These are phyloP conservation scores for Sturnira hondurensis DNA, from an alignment of 2,113 vertebrate species.

Conservation along the genomic window DNA sequence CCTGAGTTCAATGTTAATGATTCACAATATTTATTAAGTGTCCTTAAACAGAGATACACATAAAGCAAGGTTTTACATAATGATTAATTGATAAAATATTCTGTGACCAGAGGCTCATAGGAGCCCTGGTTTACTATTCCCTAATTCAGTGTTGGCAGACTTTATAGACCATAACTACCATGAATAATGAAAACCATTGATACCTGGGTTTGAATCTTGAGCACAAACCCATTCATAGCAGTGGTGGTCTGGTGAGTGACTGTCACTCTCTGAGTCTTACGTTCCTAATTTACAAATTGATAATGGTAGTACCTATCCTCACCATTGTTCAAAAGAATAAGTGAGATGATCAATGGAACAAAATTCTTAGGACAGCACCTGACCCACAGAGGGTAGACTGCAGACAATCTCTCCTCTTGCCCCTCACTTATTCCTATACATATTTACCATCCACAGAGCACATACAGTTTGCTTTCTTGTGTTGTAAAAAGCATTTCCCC, in stretches of 20 bases:
- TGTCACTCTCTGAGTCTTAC: background rate
- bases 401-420: background rate
- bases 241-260: background rate
- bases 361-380: background rate
- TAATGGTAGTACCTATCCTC: background rate
- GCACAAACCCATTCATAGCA: background rate
- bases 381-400: background rate
- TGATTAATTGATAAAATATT: background rate
- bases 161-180: background rate
- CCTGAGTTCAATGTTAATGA: background rate
- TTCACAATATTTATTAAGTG: background rate
- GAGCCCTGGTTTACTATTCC: background rate
- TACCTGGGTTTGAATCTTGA: background rate
- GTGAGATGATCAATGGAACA: background rate
- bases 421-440: background rate
- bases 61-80: background rate
- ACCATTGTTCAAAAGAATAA: background rate
- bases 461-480: background rate
- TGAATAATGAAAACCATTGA: background rate
- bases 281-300: background rate
- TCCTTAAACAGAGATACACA: background rate
- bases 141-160: background rate
- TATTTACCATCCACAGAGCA: background rate
- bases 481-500: background rate
- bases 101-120: background rate